phyloP scores from a whole-genome alignment of 1,140 invertebrate genomes.

The Drosophila tristis region DNA sequence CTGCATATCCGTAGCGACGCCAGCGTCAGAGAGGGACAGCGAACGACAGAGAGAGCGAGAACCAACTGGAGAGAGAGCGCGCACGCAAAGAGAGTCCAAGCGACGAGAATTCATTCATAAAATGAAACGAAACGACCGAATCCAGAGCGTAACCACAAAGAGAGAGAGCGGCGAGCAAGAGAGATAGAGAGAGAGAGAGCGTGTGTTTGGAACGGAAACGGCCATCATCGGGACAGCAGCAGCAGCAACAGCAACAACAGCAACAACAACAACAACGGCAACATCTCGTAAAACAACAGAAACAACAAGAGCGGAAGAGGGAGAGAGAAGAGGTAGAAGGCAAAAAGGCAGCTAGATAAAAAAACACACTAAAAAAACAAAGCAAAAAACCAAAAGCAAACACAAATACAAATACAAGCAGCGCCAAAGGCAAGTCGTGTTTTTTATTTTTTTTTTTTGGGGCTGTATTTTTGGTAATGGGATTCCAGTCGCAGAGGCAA shows the following conservation, averaged over 20 bases:
- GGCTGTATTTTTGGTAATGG: constrained; percentile 14
- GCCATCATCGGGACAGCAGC: constrained; percentile 77
- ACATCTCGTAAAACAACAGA: constrained; percentile 75
- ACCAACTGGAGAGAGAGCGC: constrained; percentile 12
- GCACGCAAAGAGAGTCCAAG: constrained; percentile 54
- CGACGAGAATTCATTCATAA: constrained; percentile 79
- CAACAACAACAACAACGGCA: constrained; percentile 27
- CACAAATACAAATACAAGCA: constrained; percentile 41
- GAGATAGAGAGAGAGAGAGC: constrained; percentile 7
- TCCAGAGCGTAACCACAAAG: too few relatives aligned
- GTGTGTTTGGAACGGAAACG: constrained; percentile 79
- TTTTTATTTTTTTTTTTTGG: not conserved
- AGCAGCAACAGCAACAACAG: constrained; percentile 40
- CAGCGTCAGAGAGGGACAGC: constrained; percentile 39
- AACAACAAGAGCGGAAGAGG: constrained; percentile 39
- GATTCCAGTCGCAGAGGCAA: constrained; percentile 42
- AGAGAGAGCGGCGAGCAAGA: constrained; percentile 5
- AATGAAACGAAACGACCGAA: constrained; percentile 47
- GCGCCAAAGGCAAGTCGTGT: constrained; percentile 6
- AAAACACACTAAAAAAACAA: constrained; percentile 41
- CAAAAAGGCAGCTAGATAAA: constrained; percentile 49
- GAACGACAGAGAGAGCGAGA: constrained; percentile 28
- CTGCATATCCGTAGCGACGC: constrained; percentile 69
- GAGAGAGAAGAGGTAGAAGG: constrained; percentile 51
- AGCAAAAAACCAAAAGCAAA: constrained; percentile 39